Evolutionary conservation across 2,888 invertebrate species (phyloP), one percentile per base, ranked within the genome.

Genomic region (Cremastinae sp.): DNA sequence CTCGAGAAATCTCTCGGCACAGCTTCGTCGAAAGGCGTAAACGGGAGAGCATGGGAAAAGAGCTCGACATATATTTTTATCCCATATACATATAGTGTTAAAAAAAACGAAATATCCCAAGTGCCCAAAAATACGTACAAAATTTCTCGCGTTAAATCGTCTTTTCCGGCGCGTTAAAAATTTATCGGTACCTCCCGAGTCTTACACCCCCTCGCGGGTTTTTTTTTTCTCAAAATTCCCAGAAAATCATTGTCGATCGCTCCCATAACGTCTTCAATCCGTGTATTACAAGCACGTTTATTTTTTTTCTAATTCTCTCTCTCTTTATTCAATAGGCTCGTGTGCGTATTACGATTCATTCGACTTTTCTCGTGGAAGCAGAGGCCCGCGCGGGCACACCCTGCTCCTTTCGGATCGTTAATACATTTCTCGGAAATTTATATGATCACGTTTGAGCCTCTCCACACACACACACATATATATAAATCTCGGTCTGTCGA

Each of bases 211-310:
- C 64, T 34, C 69, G n/a, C 49, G 66, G 71, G 43, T 66, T 66
- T 75, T 62, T 28, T n/a, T n/a, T n/a, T n/a, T n/a, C n/a, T n/a
- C n/a, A n/a, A 75, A 73, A 83, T 86, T 86, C 86, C 85, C 81
- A 81, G 85, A 84, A 86, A 84, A 81, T 86, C 85, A 87, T 87
- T 86, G 86, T 86, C 85, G 81, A 86, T 86, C 84, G 82, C 84
- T 86, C 28, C 28, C 5, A 28, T 28, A 28, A 83, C 36, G 56
- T 34, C 85, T 85, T 78, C 80, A 73, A 49, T 28, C 20, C 59
- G 51, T 1, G 20, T 49, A 2, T 47, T 18, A 5, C 14, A 72
- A n/a, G 14, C 16, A 38, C 18, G 10, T 59, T 9, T 10, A 59
- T 49, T 49, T 53, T 38, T 47, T 9, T 7, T 34, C 66, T 18